Base-by-base conservation (phyloP, 30 jellyfish, hydroid and myxozoan genomes). In the Chrysaora quinquecirrha region DNA sequence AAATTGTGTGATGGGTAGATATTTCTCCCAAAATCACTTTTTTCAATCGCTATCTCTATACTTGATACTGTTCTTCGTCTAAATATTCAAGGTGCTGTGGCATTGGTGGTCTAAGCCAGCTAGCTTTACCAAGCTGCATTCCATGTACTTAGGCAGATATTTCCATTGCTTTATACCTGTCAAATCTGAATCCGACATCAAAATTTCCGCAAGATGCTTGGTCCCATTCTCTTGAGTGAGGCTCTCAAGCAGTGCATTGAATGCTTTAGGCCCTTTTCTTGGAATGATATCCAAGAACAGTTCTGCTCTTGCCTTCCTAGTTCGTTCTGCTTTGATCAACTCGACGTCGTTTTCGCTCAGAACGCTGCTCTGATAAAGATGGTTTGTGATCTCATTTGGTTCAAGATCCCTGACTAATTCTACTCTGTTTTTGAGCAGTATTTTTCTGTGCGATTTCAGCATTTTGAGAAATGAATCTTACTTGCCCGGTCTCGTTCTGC, bases 181-280 rank as follows among this genome's bases (percentile, higher is more conserved):
- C 14, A n/a, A 19, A 32, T 29, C 64, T 34, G 22, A 29, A 23
- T 32, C 72, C 9, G 6, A 77, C 3, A 19, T 3, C 9, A 76
- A 78, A 22, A 52, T 22, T 1, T 67, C 85, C 20, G 85, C 95
- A 32, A 90, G 77, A 69, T 90, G 96, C 31, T 73, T 75, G 21
- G 89, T 73, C 10, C 89, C 80, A n/a, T 23, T 48, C 11, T 77
- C 18, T 50, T 28, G 28, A 20, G 20, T n/a, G n/a, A 90, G 79
- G 32, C 75, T 64, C 20, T 78, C 78, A 3, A 75, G 30, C 68
- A 91, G 78, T 10, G 43, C 83, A 11, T n/a, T 67, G 67, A 65
- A 91, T 1, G 96, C 98, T n/a, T 47, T 85, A 1, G 89, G 89
- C 20, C 98, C 98, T 74, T 79, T 91, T 58, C 98, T 78, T 33